A percentile compares a stretch with the other conserved stretches of the same genome.
These are phyloP conservation scores for Brachyrhaphis roseni DNA, from an alignment of 2,797 vertebrate genomes.

Conservation along the genomic window DNA sequence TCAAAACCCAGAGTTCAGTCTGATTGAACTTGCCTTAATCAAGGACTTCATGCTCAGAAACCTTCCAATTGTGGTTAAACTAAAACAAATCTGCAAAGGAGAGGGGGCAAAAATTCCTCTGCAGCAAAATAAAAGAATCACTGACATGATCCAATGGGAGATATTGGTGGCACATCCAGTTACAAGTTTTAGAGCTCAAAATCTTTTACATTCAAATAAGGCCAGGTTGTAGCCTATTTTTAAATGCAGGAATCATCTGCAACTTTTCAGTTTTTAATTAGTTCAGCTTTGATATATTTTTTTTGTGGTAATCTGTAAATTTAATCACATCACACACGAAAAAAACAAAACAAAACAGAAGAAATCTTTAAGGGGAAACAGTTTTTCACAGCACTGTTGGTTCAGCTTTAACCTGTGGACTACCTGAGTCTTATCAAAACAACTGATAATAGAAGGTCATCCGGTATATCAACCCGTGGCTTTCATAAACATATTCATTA, in stretches of 20 bases:
- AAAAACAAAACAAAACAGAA: background rate
- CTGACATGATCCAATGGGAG: background rate
- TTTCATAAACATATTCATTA: slow-evolving; percentile 75
- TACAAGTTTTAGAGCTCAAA: background rate
- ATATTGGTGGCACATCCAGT: background rate
- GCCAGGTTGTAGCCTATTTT: background rate
- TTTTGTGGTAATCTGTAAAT: background rate
- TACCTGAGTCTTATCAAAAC: slow-evolving; percentile 40
- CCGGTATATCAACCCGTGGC: slow-evolving; percentile 42
- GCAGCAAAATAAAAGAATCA: background rate
- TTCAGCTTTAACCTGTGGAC: slow-evolving; percentile 11
- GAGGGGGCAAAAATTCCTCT: background rate
- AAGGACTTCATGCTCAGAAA: background rate
- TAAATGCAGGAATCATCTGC: background rate
- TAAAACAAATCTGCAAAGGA: background rate
- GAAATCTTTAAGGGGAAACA: background rate
- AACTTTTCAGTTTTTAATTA: background rate
- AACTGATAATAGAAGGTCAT: slow-evolving; percentile 36
- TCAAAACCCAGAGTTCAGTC: background rate
- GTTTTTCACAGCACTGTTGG: background rate
- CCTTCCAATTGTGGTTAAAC: background rate
- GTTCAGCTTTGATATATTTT: background rate
- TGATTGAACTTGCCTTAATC: background rate
- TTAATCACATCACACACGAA: background rate
- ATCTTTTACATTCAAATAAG: background rate